These are phyloP conservation scores for Lissonota sp. DNA, from an alignment of 2,888 invertebrate species.

Conservation along the genomic window DNA sequence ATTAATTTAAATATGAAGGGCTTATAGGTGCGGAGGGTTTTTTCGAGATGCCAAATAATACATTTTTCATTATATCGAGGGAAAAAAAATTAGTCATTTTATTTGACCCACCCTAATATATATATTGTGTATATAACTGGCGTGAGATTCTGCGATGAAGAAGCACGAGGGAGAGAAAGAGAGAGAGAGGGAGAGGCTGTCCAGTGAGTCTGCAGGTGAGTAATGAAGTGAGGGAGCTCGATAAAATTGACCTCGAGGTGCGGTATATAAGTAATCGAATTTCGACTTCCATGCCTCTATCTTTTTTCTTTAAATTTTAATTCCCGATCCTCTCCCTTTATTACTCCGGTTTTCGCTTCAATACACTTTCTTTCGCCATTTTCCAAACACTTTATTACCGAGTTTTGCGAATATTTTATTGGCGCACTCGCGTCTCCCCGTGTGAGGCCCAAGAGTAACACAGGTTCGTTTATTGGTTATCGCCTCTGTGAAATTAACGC, in stretches of 20 bases:
- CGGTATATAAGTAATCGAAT: constrained; percentile 65
- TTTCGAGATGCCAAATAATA: too few relatives aligned
- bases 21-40: too few relatives aligned
- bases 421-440: constrained; percentile 22
- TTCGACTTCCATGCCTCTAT: constrained; percentile 60
- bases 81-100: too few relatives aligned
- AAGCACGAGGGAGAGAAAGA: constrained; percentile 23
- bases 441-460: constrained; percentile 1
- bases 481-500: constrained; percentile 48
- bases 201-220: constrained; percentile 52
- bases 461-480: constrained; percentile 65
- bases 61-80: too few relatives aligned
- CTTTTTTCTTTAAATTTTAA: constrained; percentile 24
- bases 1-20: too few relatives aligned
- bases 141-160: constrained; percentile 48
- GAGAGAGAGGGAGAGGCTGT: constrained; percentile 19
- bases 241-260: constrained; percentile 66
- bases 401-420: constrained; percentile 63
- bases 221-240: constrained; percentile 66
- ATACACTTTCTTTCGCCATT: constrained; percentile 24
- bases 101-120: too few relatives aligned
- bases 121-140: constrained; percentile 1
- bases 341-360: constrained; percentile 49
- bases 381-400: constrained; percentile 56
- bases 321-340: constrained; percentile 8